These are phyloP conservation scores for Myotis davidii DNA, from an alignment of 2,113 vertebrate species.

Conservation along the genomic window DNA sequence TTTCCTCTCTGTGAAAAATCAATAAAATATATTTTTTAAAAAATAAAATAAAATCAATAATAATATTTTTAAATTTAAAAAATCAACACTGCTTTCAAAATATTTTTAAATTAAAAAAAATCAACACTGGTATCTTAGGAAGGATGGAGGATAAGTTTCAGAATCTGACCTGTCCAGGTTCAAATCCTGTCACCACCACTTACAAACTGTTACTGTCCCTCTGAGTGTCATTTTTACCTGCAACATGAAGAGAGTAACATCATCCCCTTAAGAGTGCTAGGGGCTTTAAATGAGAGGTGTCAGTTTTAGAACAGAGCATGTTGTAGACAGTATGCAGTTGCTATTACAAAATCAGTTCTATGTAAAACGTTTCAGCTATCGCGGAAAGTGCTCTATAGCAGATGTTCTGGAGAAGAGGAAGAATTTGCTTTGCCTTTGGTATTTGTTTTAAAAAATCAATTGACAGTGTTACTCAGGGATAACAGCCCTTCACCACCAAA, in stretches of 20 bases:
- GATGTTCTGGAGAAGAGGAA: neutral
- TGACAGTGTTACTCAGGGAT: neutral
- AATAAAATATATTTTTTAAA: no score
- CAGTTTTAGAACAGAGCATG: neutral
- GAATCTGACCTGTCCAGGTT: neutral
- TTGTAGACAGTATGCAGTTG: neutral
- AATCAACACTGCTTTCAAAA: no score
- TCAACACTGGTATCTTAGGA: neutral
- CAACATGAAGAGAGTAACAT: neutral
- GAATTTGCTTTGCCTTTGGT: neutral
- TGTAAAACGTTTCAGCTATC: neutral
- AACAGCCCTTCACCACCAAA: neutral
- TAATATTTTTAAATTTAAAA: no score
- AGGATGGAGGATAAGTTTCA: constrained; percentile 9
- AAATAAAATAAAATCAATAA: no score
- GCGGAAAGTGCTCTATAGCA: neutral
- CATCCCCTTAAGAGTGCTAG: neutral
- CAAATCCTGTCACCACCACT: neutral
- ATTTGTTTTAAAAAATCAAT: constrained; percentile 27
- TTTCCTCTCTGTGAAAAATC: no score
- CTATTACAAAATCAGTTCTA: constrained; percentile 1
- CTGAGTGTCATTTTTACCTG: neutral
- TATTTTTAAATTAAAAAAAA: no score
- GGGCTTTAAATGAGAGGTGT: neutral
- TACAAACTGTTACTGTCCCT: neutral